Base-by-base conservation (phyloP, 1,140 invertebrate genomes). In the Meloidogyne exigua region DNA sequence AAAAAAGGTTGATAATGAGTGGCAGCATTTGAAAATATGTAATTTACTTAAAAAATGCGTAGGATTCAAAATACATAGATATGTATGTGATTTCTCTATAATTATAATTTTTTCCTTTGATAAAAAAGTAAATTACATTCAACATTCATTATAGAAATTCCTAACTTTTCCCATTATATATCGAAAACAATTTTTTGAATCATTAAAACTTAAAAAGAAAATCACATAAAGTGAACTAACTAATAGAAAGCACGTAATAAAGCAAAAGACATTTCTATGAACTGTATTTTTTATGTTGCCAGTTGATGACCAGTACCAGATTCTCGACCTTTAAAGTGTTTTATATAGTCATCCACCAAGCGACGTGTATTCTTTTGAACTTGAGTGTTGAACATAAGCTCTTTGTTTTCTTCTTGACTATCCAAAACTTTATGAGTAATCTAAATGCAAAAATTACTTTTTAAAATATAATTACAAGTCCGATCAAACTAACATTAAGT, bases 361-460 rank as follows among this genome's bases (percentile, higher is more conserved):
- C 72, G 62, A 18, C 65, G 42, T 18, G 72, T 73, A 23, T 73
- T 73, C 57, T 73, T 73, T 65, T 73, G 72, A 23, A 73, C 72
- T 36, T 62, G 72, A 15, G 21, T 65, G 28, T 64, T 73, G 25
- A 73, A 73, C 23, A 73, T 10, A 62, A 73, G 72, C 57, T 73
- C 72, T 23, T 57, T 25, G 57, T 73, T 73, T 28, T 49, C 72
- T 62, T 62, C 36, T 39, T 73, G 72, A 39, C 65, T 73, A 65
- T 73, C 72, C 72, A 73, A 73, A 62, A 73, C 72, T 73, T 73
- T 73, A 42, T 73, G 72, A 18, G 72, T 73, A 21, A 73, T 73
- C 72, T 73, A 26, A 65, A 65, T n/a, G 7, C 7, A 7, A 3
- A 25, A 62, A 44, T 15, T 28, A 72, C 13, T 49, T 12, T 57